phyloP scores from a whole-genome alignment of 2,113 vertebrate species.

The Hucho hucho region DNA sequence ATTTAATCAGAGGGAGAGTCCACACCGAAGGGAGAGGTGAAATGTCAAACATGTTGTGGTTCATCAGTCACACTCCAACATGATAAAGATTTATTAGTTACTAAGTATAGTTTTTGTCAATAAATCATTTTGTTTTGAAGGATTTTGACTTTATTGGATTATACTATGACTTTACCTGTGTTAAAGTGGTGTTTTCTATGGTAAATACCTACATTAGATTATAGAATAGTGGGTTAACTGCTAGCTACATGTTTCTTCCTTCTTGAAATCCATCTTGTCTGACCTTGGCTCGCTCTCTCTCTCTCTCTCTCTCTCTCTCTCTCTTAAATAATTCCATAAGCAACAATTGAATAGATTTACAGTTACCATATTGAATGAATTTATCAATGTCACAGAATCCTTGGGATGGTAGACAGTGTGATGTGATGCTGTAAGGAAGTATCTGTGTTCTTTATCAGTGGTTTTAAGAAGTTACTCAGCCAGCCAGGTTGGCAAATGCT shows the following conservation, averaged over 20 bases:
- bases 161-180: neutral
- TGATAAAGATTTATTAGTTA: neutral
- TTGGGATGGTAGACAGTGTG: neutral
- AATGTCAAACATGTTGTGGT: slow-evolving; percentile 35
- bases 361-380: neutral
- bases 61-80: neutral
- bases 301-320: too few species aligned
- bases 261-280: neutral
- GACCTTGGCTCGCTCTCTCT: neutral
- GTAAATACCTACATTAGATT: too few species aligned
- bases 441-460: neutral
- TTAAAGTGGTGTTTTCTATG: neutral
- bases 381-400: neutral
- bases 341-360: neutral
- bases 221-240: neutral
- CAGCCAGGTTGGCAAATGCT: neutral
- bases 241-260: neutral
- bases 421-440: neutral
- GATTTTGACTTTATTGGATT: neutral
- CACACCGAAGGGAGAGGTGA: slow-evolving; percentile 4
- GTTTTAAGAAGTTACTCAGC: neutral
- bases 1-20: slow-evolving; percentile 59
- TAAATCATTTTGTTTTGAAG: neutral
- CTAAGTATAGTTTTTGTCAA: neutral
- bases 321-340: neutral